phyloP scores from a whole-genome alignment of 2,797 vertebrate species.

The Nasua narica region DNA sequence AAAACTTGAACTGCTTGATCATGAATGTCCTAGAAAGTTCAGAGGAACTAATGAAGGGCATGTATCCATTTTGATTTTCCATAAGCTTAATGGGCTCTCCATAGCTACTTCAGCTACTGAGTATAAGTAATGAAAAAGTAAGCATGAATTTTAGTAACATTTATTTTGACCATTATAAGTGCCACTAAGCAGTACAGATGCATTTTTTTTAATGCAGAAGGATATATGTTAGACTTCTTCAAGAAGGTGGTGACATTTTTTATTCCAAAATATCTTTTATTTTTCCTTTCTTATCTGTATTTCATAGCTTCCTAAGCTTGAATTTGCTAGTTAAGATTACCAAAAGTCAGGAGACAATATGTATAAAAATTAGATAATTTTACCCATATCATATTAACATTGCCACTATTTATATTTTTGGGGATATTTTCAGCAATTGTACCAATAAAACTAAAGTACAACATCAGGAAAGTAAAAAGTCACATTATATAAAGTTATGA shows the following conservation, averaged over 20 bases:
- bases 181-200: not conserved
- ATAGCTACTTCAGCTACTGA: not conserved
- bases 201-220: not conserved
- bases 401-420: not conserved
- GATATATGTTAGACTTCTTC: not conserved
- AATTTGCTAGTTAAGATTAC: not conserved
- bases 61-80: not conserved
- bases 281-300: not conserved
- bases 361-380: not conserved
- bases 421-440: not conserved
- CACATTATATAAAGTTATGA: not conserved
- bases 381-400: not conserved
- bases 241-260: not conserved
- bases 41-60: not conserved
- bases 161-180: not conserved
- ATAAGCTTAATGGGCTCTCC: not conserved
- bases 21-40: not conserved
- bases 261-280: not conserved
- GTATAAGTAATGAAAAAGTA: not conserved
- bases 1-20: not conserved
- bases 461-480: not conserved
- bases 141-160: not conserved
- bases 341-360: not conserved
- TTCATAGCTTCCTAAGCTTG: not conserved
- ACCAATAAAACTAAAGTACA: not conserved